Evolutionary conservation across 2,888 invertebrate genomes (phyloP), one percentile per base, ranked within the genome.

Genomic region (Hirtodrosophila confusa): DNA sequence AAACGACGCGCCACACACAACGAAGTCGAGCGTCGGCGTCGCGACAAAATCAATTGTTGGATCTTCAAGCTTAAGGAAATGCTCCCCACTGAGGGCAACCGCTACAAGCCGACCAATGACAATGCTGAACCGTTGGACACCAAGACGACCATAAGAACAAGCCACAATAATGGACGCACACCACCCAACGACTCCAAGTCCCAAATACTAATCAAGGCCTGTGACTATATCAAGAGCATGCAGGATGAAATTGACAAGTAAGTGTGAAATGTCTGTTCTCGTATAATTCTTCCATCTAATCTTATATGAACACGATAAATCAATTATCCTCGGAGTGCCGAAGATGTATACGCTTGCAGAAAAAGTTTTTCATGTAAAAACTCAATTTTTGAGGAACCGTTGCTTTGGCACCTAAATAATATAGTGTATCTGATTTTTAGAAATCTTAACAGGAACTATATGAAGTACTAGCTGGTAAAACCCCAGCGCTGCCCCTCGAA

Each of bases 41-140:
- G 99, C 79, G 98, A 98, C 90, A 99, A 98, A 93, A 99, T 99
- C 72, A 99, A 99, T 91, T 97, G 95, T 89, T 99, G 98, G 98
- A 99, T 99, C 76, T 95, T 96, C 50, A 97, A 97, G 91, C 92
- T 99, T 61, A 97, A 97, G 2, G 96, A 97, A 89, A 94, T 98
- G 73, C 95, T 99, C 54, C 98, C 98, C 1, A 95, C 92, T 3
- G 85, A 89, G 27, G 83, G 79, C 33, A 74, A 80, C 47, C 68
- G 86, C 31, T 74, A 66, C 7, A 69, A 76, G 51, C 58, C 76
- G 2, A 45, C 36, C 23, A 55, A 24, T 45, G 23, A 9, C 12
- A 40, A 2, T 10, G 11, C 10, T 10, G 65, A 53, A 9, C 7
- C 29, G 12, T 4, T 35, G 31, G 53, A 57, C 37, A 44, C 17